phyloP scores from a whole-genome alignment of 2,113 vertebrate genomes.

The Campylomormyrus numenius region DNA sequence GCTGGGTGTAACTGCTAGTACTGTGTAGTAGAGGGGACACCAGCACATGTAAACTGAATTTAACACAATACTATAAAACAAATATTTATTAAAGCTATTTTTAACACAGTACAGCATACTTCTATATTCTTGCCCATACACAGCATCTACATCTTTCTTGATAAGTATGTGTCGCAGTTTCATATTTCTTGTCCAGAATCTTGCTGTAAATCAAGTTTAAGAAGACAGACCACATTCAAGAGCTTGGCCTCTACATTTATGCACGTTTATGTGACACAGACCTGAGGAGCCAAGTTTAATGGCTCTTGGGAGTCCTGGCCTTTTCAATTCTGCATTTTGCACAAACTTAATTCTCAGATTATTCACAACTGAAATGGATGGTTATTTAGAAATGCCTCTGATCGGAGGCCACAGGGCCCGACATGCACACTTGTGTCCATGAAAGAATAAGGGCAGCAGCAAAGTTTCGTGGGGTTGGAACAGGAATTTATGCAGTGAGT shows the following conservation, averaged over 20 bases:
- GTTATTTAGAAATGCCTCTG: neutral
- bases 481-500: neutral
- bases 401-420: neutral
- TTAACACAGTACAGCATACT: neutral
- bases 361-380: neutral
- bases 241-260: neutral
- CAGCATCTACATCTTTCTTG: neutral
- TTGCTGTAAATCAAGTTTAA: neutral
- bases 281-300: neutral
- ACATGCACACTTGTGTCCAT: neutral
- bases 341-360: neutral
- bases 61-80: neutral
- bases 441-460: neutral
- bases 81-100: neutral
- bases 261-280: neutral
- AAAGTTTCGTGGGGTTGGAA: neutral
- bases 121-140: neutral
- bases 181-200: neutral
- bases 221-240: neutral
- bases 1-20: neutral
- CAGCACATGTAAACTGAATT: neutral
- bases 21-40: neutral
- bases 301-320: neutral
- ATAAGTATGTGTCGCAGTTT: neutral
- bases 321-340: neutral